These are phyloP conservation scores for Gastrophysa polygoni DNA, from an alignment of 2,888 invertebrate genomes.

Conservation along the genomic window DNA sequence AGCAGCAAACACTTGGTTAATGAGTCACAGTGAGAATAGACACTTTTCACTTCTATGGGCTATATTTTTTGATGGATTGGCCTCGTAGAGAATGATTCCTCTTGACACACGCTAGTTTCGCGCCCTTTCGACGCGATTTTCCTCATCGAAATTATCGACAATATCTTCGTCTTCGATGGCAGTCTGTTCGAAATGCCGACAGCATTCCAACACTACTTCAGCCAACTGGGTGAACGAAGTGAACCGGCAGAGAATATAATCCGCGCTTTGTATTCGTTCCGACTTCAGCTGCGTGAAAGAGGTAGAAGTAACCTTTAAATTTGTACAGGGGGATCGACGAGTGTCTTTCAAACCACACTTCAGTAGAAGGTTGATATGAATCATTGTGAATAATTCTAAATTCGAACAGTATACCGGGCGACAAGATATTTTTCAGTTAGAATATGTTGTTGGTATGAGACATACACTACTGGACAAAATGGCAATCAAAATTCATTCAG, in stretches of 20 bases:
- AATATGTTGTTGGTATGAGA: too few relatives aligned
- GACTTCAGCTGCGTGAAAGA: constrained; percentile 26
- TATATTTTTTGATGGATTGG: too few relatives aligned
- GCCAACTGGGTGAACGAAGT: constrained; percentile 26
- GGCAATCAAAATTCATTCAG: too few relatives aligned
- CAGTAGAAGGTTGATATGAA: too few relatives aligned
- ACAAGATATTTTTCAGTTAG: too few relatives aligned
- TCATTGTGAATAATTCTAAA: too few relatives aligned
- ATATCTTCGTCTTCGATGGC: constrained; percentile 14
- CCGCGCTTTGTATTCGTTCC: constrained; percentile 27
- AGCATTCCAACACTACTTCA: constrained; percentile 38
- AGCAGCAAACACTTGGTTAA: too few relatives aligned
- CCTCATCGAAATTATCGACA: constrained; percentile 10
- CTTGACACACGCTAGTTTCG: not conserved
- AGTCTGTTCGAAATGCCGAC: constrained; percentile 35
- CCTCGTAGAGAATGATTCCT: not conserved
- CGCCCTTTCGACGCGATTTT: constrained; percentile 4
- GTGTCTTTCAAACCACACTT: too few relatives aligned
- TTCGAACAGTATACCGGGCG: too few relatives aligned
- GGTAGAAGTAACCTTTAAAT: constrained; percentile 23
- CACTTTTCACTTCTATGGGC: too few relatives aligned
- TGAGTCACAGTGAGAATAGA: too few relatives aligned
- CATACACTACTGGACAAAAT: too few relatives aligned
- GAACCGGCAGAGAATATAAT: constrained; percentile 27
- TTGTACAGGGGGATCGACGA: constrained; percentile 26